phyloP scores from a whole-genome alignment of 2,888 invertebrate genomes.

The Hypercompe scribonia region DNA sequence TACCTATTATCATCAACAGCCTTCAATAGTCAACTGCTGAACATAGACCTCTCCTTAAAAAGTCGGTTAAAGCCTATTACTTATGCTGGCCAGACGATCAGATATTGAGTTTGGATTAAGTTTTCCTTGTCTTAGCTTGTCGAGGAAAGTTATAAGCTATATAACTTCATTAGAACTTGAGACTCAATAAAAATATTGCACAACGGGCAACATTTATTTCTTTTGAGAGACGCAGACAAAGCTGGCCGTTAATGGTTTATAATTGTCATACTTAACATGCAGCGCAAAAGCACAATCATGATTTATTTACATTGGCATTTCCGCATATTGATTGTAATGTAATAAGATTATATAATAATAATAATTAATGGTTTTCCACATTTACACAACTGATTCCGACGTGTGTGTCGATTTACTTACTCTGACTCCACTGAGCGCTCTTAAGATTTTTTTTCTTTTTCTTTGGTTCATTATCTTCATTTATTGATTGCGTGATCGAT shows the following conservation, averaged over 20 bases:
- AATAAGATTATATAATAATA: background rate
- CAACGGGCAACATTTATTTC: no score
- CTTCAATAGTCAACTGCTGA: no score
- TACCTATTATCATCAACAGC: no score
- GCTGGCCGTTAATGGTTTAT: background rate
- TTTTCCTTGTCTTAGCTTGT: background rate
- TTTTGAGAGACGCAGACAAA: background rate
- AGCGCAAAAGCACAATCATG: background rate
- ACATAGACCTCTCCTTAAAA: no score
- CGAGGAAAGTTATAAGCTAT: background rate
- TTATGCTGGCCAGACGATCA: no score
- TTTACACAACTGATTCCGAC: background rate
- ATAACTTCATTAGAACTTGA: background rate
- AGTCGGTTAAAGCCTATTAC: no score
- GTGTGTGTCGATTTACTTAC: background rate
- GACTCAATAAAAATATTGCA: background rate
- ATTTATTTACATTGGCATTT: slow-evolving; percentile 1
- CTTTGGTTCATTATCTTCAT: background rate
- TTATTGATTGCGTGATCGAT: background rate
- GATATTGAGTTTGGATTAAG: no score
- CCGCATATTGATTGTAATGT: background rate
- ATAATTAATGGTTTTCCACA: background rate
- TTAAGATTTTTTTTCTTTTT: background rate
- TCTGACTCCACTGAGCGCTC: background rate
- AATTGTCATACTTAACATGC: background rate